Base-by-base conservation (phyloP, 2,113 vertebrate genomes). In the Syngnathus floridae region DNA sequence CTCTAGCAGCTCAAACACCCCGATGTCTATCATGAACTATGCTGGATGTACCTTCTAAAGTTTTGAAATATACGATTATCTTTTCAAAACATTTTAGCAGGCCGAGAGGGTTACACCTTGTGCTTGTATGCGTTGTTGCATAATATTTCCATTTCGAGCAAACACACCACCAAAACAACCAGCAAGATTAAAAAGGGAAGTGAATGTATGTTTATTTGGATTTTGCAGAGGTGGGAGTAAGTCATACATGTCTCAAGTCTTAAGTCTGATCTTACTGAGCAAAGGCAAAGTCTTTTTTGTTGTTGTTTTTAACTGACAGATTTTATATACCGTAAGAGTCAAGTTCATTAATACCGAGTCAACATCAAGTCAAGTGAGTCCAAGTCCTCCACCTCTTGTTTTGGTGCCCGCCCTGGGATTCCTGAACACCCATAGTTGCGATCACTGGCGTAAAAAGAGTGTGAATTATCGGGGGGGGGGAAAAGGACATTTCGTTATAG, bases 51-150 rank as follows among this genome's bases (percentile, higher is more conserved):
- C 80, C 74, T 82, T 81, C 79, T 79, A 85, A 82, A 87, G 82
- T 76, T 75, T 82, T 81, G 79, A 85, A 87, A 83, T 86, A 84
- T 81, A 84, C 82, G 76, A 77, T 71, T 76, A 78, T 86, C 75
- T 84, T 86, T 84, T 80, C 14, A 46, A 72, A 80, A 86, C 73
- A 88, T 84, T 77, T 84, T 79, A 83, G 81, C 81, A 78, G 84
- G 74, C 86, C 82, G 77, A 80, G 81, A 77, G 82, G 78, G 73
- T 74, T 70, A 83, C 77, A 84, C 71, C 21, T 55, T 79, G 81
- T 76, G 84, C 54, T 78, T 82, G 69, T 71, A 40, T 68, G 55
- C 65, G 19, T 55, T 4, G 63, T 49, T 66, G 46, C 65, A 40
- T 61, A 35, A 55, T 74, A 67, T 72, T 69, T 79, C 7, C 52